Percentiles rank a stretch among this genome's conserved stretches.
phyloP scores from a whole-genome alignment of 2,888 invertebrate species.

The Lamellibrachia columna region DNA sequence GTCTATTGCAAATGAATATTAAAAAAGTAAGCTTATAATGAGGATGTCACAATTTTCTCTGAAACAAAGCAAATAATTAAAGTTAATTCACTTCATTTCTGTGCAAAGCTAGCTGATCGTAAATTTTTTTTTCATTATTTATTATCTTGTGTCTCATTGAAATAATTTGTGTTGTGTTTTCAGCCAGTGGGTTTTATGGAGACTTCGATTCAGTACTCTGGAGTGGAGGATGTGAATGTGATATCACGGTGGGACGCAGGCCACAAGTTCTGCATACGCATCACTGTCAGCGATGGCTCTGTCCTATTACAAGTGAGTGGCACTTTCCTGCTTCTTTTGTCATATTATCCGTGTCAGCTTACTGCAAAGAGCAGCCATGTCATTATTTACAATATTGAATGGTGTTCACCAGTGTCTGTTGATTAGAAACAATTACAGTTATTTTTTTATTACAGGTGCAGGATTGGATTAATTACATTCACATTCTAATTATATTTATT shows the following conservation, averaged over 20 bases:
- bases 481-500: background rate
- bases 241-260: conserved; percentile 82
- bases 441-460: background rate
- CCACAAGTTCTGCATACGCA: conserved; percentile 81
- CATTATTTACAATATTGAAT: background rate
- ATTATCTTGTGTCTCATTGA: conserved; percentile 21
- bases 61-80: no score
- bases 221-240: conserved; percentile 81
- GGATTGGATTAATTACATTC: background rate
- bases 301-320: conserved; percentile 75
- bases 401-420: background rate
- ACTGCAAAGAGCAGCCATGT: background rate
- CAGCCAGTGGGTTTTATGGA: conserved; percentile 71
- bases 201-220: conserved; percentile 75
- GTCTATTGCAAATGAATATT: background rate
- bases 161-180: conserved; percentile 37
- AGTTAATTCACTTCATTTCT: no score
- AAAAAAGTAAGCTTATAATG: no score
- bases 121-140: conserved; percentile 21
- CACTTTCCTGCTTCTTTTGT: background rate
- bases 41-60: background rate
- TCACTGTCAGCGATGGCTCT: conserved; percentile 80
- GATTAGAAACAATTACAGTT: background rate
- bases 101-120: background rate
- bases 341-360: background rate